Percentiles rank a stretch among this genome's conserved stretches.
Evolutionary conservation across 2,113 vertebrate species (phyloP).

Genomic region (Pleuronectes platessa): DNA sequence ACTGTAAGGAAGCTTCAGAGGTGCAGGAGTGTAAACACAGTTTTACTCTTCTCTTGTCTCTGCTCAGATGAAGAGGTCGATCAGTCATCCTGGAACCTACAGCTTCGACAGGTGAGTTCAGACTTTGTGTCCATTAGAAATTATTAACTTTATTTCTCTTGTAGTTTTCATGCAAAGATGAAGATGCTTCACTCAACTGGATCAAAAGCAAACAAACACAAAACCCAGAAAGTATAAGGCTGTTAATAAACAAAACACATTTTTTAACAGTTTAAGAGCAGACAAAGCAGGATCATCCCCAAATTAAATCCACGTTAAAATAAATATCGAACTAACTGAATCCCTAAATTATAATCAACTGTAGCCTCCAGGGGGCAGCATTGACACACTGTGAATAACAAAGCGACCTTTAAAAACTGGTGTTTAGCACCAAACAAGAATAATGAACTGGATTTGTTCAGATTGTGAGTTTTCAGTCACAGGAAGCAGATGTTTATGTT

Average conservation of each 20-base stretch:
- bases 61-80: slow-evolving; percentile 71
- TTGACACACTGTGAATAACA: background rate
- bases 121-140: background rate
- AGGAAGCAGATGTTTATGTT: background rate
- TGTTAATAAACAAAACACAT: too few species aligned
- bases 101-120: slow-evolving; percentile 69
- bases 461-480: background rate
- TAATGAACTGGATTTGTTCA: background rate
- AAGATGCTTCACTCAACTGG: background rate
- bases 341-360: background rate
- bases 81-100: slow-evolving; percentile 77
- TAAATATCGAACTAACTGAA: background rate
- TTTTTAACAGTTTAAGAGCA: too few species aligned
- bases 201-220: background rate
- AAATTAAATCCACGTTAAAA: background rate
- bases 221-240: too few species aligned
- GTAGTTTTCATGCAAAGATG: background rate
- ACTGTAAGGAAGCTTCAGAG: background rate
- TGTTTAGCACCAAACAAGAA: background rate
- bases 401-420: background rate
- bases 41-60: background rate
- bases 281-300: too few species aligned
- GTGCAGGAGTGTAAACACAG: too few species aligned
- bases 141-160: background rate
- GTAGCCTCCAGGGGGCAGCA: slow-evolving; percentile 44